Base-by-base conservation (phyloP, 2,113 vertebrate genomes). In the Callopanchax toddi region DNA sequence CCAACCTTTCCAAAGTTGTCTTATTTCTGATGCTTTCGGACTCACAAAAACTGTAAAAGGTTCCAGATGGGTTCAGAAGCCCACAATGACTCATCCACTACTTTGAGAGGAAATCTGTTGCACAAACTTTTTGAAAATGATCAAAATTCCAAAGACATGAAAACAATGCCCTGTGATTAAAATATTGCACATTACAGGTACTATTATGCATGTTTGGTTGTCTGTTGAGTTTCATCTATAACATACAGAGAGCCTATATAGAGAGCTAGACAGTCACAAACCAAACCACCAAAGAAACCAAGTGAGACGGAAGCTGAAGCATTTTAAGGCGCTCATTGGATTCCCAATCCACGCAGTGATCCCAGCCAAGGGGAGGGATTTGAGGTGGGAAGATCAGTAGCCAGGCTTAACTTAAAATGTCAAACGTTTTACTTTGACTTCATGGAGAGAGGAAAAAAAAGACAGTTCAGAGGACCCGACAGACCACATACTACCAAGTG, bases 371-470 rank as follows among this genome's bases (percentile, higher is more conserved):
- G 86, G 83, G 77, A 76, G 64, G 72, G 73, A 78, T 89, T 84
- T 69, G 75, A 83, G 76, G 71, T 83, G 71, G 64, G 74, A 76
- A 83, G 85, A 85, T 84, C 82, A 82, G 81, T 63, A 78, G 73
- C 71, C 32, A 23, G 78, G 72, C 81, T 88, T 84, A 85, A 82
- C 65, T 78, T 74, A 68, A 89, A 86, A 89, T 88, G 82, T 87
- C 81, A 87, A 85, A 84, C 63, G 65, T 72, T 83, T 80, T 70
- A 76, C 80, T 88, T 83, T 86, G 73, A 82, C 82, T 82, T 86
- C 70, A 77, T 84, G 26, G 18, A 36, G 34, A 79, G 85, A 79
- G 26, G 18, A 36, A 52, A 79, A 86, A 79, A 75, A 60, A 81
- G 65, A 76, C 48, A 79, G 79, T 83, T 89, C 81, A 85, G 76